Evolutionary conservation across 1,140 invertebrate species (phyloP).

Genomic region (Samia ricini): DNA sequence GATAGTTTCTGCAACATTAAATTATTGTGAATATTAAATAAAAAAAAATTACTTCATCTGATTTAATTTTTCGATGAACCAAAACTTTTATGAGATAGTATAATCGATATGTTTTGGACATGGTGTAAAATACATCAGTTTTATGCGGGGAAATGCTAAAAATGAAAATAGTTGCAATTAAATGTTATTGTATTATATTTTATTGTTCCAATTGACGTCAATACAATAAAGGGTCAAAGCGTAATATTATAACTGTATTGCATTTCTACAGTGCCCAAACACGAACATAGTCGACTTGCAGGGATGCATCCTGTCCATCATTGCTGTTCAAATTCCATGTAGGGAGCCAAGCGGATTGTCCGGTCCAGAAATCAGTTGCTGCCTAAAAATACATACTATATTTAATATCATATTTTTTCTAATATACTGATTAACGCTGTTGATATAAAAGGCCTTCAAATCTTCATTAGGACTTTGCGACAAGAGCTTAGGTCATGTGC

Average conservation of each 20-base stretch:
- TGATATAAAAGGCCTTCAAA: no score
- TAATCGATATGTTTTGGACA: no score
- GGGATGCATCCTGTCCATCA: slow-evolving; percentile 57
- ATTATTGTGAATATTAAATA: not conserved
- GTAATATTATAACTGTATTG: not conserved
- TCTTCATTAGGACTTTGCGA: no score
- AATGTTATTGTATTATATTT: not conserved
- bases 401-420: not conserved
- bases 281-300: slow-evolving; percentile 70
- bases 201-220: not conserved
- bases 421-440: no score
- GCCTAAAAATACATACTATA: slow-evolving; percentile 35
- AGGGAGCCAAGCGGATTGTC: slow-evolving; percentile 44
- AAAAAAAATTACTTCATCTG: not conserved
- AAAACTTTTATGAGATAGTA: no score
- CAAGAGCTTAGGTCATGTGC: no score
- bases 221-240: not conserved
- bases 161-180: no score
- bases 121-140: no score
- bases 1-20: not conserved
- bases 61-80: no score
- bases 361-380: slow-evolving; percentile 65
- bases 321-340: slow-evolving; percentile 64
- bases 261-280: slow-evolving; percentile 61
- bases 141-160: no score